Base-by-base conservation (phyloP, 1,140 invertebrate genomes). In the Coelopa frigida region DNA sequence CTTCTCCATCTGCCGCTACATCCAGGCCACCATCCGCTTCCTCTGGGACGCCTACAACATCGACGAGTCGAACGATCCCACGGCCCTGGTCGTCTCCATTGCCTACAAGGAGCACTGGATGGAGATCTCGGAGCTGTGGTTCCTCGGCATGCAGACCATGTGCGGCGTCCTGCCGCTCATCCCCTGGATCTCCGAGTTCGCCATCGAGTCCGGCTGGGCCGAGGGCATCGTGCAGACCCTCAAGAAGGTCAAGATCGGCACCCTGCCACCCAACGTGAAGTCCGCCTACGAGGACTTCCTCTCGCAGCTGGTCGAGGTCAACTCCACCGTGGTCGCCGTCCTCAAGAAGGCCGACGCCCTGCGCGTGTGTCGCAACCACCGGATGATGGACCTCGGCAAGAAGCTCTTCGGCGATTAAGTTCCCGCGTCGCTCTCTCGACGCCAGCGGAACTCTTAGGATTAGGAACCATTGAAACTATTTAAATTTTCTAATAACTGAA, bases 121-220 rank as follows among this genome's bases (percentile, higher is more conserved):
- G 66, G 88, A 93, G 57, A 76, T 94, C 14, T 87, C 83, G 69
- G 91, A 94, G 67, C 72, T 94, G 2, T 94, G 91, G 91, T 94
- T 92, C 70, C 72, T 94, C 17, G 89, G 90, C 11, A 91, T 94
- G 87, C 89, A 94, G 70, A 92, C 89, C 11, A 82, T 93, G 71
- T 83, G 85, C 53, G 78, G 81, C 5, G 81, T 94, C 0, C 68
- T 94, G 7, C 76, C 83, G 4, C 75, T 82, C 36, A 78, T 92
- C 37, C 87, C 89, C 2, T 93, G 89, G 89, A 80, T 94, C 15
- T 87, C 87, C 0, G 86, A 92, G 57, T 94, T 94, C 71, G 82
- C 85, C 1, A 81, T 92, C 47, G 89, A 93, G 55, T 90, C 87
- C 60, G 89, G 89, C n/a, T 94, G 89, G 87, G 82, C 85, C 1